Percentiles rank a stretch among this genome's conserved stretches.
Conservation (phyloP, 2,888 invertebrate genomes). For the Lagria hirta region DNA sequence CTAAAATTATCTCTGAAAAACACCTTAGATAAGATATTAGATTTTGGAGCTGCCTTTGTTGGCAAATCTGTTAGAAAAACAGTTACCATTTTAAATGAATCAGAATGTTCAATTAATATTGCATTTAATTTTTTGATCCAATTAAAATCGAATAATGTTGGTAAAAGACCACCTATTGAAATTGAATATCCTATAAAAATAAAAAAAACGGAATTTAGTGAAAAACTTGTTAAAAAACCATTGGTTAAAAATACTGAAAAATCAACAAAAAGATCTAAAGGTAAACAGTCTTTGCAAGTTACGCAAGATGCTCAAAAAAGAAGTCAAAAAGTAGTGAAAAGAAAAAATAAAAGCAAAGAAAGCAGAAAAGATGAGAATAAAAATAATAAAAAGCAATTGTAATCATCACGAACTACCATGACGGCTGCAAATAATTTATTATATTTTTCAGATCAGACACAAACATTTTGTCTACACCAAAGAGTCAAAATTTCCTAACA, state of each 20-base stretch:
- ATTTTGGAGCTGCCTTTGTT: constrained; percentile 51
- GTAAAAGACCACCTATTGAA: no score
- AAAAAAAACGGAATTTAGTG: no score
- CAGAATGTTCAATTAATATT: constrained; percentile 59
- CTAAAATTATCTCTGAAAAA: constrained; percentile 49
- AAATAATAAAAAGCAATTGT: no score
- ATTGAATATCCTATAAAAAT: no score
- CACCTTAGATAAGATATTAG: constrained; percentile 49
- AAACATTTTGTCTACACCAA: no score
- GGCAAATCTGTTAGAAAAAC: constrained; percentile 57
- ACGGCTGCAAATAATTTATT: constrained; percentile 4
- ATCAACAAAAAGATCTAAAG: constrained; percentile 24
- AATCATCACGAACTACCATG: no score
- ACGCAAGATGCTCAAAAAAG: no score
- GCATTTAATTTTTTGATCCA: constrained; percentile 58
- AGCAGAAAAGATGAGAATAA: no score
- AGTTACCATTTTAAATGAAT: constrained; percentile 62
- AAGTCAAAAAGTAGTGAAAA: constrained; percentile 26
- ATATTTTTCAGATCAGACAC: no score
- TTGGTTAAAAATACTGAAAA: no score
- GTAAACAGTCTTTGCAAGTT: constrained; percentile 25
- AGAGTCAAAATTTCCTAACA: constrained; percentile 22
- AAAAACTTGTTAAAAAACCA: constrained; percentile 51
- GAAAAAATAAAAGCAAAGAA: constrained; percentile 4
- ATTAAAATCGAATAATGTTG: no score